These are phyloP conservation scores for Bugulina stolonifera DNA, from an alignment of 2,888 invertebrate genomes.

Conservation along the genomic window DNA sequence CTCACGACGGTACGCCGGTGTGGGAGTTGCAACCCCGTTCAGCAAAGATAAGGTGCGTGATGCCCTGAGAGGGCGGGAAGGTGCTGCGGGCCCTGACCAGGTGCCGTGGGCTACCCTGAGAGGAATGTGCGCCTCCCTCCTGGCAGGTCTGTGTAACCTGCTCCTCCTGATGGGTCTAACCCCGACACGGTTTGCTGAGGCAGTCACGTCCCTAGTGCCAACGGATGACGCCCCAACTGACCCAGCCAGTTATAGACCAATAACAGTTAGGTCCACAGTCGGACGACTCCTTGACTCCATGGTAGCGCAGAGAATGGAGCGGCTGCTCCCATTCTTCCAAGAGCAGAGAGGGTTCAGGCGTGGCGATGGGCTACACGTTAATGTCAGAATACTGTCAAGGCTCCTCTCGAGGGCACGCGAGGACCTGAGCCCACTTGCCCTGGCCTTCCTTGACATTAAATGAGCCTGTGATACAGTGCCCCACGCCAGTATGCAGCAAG, in stretches of 20 bases:
- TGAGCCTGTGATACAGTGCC: constrained; percentile 5
- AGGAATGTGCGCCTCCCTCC: not conserved
- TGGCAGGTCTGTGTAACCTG: not conserved
- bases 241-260: not conserved
- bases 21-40: no score
- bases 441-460: not conserved
- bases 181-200: not conserved
- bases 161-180: not conserved
- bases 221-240: not conserved
- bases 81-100: not conserved
- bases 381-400: not conserved
- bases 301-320: not conserved
- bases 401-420: not conserved
- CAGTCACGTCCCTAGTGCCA: not conserved
- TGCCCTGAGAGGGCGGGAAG: no score
- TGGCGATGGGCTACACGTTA: constrained; percentile 3
- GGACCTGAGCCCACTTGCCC: not conserved
- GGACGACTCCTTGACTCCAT: not conserved
- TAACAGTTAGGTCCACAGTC: not conserved
- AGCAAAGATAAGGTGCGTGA: no score
- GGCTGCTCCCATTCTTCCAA: not conserved
- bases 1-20: no score
- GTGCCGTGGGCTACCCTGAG: not conserved
- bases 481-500: not conserved
- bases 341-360: not conserved